Evolutionary conservation across 2,113 vertebrate genomes (phyloP).

Genomic region (Colossoma macropomum): DNA sequence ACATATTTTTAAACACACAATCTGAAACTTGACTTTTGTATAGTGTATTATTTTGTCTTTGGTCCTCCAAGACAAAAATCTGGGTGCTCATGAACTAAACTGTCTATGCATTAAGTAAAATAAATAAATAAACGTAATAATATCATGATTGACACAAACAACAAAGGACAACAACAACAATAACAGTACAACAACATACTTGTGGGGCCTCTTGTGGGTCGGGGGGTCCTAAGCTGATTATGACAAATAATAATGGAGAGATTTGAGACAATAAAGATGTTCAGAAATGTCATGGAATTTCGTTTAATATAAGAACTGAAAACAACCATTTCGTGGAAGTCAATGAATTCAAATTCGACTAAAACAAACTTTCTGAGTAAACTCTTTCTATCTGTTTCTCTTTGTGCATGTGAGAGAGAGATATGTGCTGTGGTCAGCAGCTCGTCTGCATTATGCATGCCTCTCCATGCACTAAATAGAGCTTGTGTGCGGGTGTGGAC

Average conservation of each 20-base stretch:
- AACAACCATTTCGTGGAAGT: neutral
- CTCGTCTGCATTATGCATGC: conserved; percentile 29
- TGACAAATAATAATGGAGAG: neutral
- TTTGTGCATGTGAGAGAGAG: neutral
- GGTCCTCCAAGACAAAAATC: no score
- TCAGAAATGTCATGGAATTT: neutral
- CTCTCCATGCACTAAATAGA: neutral
- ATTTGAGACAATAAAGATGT: neutral
- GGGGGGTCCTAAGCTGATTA: neutral
- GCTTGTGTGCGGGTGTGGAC: neutral
- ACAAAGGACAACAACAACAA: no score
- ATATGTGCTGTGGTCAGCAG: conserved; percentile 27
- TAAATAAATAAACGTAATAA: no score
- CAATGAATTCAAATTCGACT: neutral
- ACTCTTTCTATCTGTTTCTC: neutral
- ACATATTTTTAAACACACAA: no score
- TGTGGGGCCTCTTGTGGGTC: no score
- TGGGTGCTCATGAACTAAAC: no score
- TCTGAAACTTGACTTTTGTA: no score
- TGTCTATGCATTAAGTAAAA: no score
- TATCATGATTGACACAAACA: no score
- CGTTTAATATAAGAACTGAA: neutral
- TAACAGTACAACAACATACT: no score
- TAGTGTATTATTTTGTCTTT: no score
- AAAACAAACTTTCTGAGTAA: neutral